Base-by-base conservation (phyloP, 2,113 vertebrate species). In the Melospiza melodia region DNA sequence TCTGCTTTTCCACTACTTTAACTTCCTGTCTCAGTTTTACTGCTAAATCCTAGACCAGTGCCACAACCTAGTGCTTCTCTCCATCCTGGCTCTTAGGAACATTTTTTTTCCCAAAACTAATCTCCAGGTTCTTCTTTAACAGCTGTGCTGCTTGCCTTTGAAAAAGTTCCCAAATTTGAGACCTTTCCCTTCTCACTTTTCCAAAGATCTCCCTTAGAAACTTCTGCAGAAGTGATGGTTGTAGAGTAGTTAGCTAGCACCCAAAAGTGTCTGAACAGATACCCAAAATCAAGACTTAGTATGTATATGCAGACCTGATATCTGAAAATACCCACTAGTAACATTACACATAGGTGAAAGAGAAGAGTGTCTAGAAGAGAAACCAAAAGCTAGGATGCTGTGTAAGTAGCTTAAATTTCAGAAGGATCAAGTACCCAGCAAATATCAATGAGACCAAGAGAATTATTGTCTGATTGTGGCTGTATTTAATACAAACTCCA, bases 281-380 rank as follows among this genome's bases (percentile, higher is more conserved):
- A 58, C 5, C 7, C 30, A 21, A 62, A 87, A 67, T 46, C 52
- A 75, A 75, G 30, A 62, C 5, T 55, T 10, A 16, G 30, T 80
- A 58, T 55, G 18, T 62, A 31, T 21, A 33, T 30, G 33, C 35
- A 90, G 33, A 68, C 24, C 24, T 41, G 10, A 14, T 16, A 14
- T 18, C 57, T 86, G 67, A 83, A 85, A 94, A 77, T 69, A 43
- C 11, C 11, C 10, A 24, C 9, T 21, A 27, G 4, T 33, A 44
- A 52, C 19, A 87, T 30, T 84, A 67, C 15, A 58, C 15, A 5
- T 41, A 67, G 58, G 23, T n/a, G 41, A 76, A 46, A 37, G 48
- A 69, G 41, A 43, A 43, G 41, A 15, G 15, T 0, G 0, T 37
- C 44, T 63, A 4, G 18, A 59, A 62, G 35, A 75, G 43, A 69